phyloP scores from a whole-genome alignment of 2,888 invertebrate species.

The Deilephila elpenor region DNA sequence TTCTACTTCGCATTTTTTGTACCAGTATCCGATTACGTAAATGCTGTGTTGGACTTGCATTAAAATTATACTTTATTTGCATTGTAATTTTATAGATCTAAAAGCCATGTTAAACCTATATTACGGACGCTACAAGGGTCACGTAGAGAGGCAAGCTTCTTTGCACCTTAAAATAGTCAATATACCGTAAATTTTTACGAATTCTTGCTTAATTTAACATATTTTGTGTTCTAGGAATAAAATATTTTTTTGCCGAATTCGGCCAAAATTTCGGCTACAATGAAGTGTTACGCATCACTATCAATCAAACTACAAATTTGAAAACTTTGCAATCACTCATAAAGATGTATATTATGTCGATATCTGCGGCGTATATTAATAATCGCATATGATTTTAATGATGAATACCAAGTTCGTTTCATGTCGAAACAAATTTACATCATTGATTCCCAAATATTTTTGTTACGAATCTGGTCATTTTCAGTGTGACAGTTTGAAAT shows the following conservation, averaged over 20 bases:
- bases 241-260: not conserved
- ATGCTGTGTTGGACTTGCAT: not conserved
- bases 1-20: slow-evolving; percentile 31
- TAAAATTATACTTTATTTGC: slow-evolving; percentile 4
- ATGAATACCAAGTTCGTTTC: not conserved
- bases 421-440: slow-evolving; percentile 1
- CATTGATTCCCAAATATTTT: not conserved
- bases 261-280: not conserved
- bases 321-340: slow-evolving; percentile 9
- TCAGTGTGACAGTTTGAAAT: not conserved
- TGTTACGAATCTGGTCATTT: not conserved
- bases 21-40: slow-evolving; percentile 15
- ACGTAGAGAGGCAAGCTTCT: too few species aligned
- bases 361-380: not conserved
- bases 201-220: too few species aligned
- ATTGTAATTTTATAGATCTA: not conserved
- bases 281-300: not conserved
- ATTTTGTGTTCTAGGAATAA: too few species aligned
- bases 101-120: too few species aligned
- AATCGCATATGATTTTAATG: not conserved
- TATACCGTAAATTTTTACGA: too few species aligned
- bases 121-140: too few species aligned
- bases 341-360: not conserved
- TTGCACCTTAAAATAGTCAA: too few species aligned
- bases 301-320: not conserved